Conservation (phyloP, 1,140 invertebrate species). For the Ostrea edulis region DNA sequence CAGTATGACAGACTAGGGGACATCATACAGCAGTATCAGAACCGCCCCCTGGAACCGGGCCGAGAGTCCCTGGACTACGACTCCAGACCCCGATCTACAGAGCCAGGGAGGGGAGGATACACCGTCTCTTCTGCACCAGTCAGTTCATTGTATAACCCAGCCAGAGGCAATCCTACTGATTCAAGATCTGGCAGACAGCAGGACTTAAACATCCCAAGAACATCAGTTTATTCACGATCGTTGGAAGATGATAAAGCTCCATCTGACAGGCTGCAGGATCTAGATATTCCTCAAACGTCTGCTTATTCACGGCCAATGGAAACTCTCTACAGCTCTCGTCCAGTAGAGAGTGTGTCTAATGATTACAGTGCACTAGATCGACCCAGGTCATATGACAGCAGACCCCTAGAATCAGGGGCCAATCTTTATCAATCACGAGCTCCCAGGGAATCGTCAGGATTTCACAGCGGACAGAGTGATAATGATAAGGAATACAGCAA, state of each 20-base stretch:
- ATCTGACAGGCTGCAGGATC: not conserved
- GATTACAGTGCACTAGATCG: not conserved
- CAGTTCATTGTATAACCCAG: constrained; percentile 6
- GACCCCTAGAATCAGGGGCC: constrained; percentile 3
- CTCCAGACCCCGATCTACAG: constrained; percentile 6
- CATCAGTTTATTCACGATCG: not conserved
- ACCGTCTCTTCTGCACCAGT: not conserved
- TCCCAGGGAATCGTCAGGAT: not conserved
- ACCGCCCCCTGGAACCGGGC: not conserved
- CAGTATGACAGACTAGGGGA: not conserved
- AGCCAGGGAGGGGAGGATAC: not conserved
- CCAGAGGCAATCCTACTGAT: not conserved
- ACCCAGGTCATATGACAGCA: constrained; percentile 4
- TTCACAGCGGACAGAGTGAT: not conserved
- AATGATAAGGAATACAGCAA: constrained; percentile 22
- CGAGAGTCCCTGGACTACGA: not conserved
- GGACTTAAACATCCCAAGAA: not conserved
- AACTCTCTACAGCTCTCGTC: not conserved
- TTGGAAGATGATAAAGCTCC: not conserved
- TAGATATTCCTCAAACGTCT: not conserved
- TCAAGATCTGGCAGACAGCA: not conserved
- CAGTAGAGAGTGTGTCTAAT: constrained; percentile 2
- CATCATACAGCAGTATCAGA: not conserved
- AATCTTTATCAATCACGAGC: not conserved
- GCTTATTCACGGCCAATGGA: not conserved